Percentiles rank a stretch among this genome's conserved stretches.
Evolutionary conservation across 2,797 vertebrate species (phyloP).

Genomic region (Bryconaethiops microstoma): DNA sequence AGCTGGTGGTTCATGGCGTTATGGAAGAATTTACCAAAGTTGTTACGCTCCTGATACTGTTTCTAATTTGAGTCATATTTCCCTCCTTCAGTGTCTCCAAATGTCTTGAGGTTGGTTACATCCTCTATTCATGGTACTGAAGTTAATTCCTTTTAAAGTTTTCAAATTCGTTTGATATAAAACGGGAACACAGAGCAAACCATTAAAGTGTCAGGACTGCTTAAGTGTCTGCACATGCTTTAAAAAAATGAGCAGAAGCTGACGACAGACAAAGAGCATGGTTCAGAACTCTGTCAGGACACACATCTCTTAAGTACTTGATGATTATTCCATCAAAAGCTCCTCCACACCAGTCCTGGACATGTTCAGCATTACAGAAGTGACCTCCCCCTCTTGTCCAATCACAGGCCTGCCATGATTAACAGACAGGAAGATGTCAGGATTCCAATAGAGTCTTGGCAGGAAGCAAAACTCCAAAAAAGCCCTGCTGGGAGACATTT

Average conservation of each 20-base stretch:
- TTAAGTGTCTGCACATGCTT: background rate
- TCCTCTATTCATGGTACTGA: constrained; percentile 53
- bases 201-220: constrained; percentile 6
- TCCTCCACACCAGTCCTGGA: constrained; percentile 52
- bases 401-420: constrained; percentile 63
- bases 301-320: constrained; percentile 22
- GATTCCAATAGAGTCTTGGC: constrained; percentile 71
- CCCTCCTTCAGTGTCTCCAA: constrained; percentile 37
- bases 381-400: constrained; percentile 67
- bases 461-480: constrained; percentile 70
- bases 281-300: background rate
- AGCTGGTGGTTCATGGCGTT: constrained; percentile 41
- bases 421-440: constrained; percentile 74
- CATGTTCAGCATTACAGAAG: constrained; percentile 62
- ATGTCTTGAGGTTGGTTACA: constrained; percentile 27
- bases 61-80: constrained; percentile 36
- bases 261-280: background rate
- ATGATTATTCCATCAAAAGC: constrained; percentile 54
- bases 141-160: background rate
- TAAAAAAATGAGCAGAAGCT: background rate
- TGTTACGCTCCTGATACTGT: constrained; percentile 35
- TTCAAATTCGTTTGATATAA: background rate
- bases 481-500: constrained; percentile 68
- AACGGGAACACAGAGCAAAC: background rate
- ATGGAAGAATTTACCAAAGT: constrained; percentile 50